Evolutionary conservation across 2,797 vertebrate species (phyloP).

Genomic region (Gymnopithys bicolor): DNA sequence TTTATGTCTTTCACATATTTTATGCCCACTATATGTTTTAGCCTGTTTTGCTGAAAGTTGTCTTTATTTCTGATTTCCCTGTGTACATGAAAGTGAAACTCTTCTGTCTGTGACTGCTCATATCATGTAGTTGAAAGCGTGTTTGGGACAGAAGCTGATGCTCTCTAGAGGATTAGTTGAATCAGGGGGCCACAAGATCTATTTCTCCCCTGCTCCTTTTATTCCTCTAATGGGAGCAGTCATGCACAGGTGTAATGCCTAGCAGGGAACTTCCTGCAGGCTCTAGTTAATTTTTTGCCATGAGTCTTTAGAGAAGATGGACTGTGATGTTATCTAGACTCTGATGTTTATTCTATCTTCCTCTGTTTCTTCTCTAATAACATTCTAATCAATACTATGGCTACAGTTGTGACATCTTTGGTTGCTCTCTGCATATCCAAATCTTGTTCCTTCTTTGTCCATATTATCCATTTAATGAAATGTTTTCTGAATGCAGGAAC

Average conservation of each 20-base stretch:
- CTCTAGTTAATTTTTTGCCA: background rate
- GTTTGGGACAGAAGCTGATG: background rate
- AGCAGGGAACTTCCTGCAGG: background rate
- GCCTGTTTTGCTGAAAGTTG: background rate
- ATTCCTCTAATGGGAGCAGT: background rate
- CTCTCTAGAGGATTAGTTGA: background rate
- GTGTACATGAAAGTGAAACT: background rate
- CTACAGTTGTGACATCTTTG: background rate
- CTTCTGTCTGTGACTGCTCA: background rate
- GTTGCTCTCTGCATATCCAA: background rate
- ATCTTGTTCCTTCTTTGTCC: background rate
- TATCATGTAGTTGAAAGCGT: background rate
- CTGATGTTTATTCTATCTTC: background rate
- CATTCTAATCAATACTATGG: background rate
- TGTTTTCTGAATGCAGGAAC: background rate
- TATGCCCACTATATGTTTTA: background rate
- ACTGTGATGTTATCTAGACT: fast-evolving
- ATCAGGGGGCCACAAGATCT: background rate
- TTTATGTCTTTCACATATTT: background rate
- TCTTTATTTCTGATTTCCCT: background rate
- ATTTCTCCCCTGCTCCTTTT: background rate
- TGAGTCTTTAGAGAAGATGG: background rate
- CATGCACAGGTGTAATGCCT: background rate
- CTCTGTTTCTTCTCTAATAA: background rate
- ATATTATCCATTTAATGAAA: background rate